Evolutionary conservation across 2,113 vertebrate genomes (phyloP), one percentile per base, ranked within the genome.

Genomic region (Acrocephalus kingi): DNA sequence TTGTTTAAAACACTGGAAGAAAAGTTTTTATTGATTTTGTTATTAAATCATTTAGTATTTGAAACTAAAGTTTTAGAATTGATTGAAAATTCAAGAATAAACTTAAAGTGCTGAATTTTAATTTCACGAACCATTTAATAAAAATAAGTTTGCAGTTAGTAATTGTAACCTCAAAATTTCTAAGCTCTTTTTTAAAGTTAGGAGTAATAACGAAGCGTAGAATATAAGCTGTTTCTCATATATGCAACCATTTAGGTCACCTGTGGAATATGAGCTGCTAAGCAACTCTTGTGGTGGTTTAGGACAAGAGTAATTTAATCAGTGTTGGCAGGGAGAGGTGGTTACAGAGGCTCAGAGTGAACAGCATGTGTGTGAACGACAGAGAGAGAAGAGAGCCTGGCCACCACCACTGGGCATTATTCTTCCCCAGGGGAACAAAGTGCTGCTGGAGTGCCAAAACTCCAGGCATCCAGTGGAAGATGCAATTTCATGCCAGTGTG

Each of bases 351-450:
- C 22, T 48, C 19, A 10, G 22, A 7, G 62, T 13, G 43, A 80
- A 10, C 25, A 46, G 23, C 69, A 23, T 0, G 0, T 22, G n/a
- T 25, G 7, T 54, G 24, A 81, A 30, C 25, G 49, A 56, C 1
- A 2, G 15, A 21, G 58, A 21, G 55, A 48, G 25, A 39, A 17
- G 56, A 52, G 37, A 61, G 18, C 24, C 54, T 69, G 56, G 74
- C 0, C 3, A 33, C 43, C 9, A 4, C 22, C 20, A 7, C 22
- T 3, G 2, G 45, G 12, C 18, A 13, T 74, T 80, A 20, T 30
- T 77, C 17, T 51, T 83, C 90, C 25, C 25, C 39, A 22, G 35
- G 37, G 46, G 18, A 35, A 4, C 1, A 0, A 12, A 20, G 22
- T 37, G 30, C 46, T 81, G 35, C 43, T 59, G 46, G 31, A 49